Base-by-base conservation (phyloP, 2,113 vertebrate genomes). In the Tenebrosternarchus preto region DNA sequence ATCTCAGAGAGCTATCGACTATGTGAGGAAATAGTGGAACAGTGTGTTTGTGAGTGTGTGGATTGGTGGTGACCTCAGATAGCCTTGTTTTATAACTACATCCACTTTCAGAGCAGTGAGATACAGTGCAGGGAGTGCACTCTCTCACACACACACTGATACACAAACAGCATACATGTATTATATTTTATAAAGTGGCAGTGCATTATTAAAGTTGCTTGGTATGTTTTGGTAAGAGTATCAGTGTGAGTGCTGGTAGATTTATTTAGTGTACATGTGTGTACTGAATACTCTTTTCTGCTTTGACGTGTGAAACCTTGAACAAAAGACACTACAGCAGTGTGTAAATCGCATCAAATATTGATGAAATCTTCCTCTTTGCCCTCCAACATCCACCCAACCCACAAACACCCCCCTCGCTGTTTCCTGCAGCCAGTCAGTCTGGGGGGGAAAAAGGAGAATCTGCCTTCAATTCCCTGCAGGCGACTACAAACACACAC, bases 291-390 rank as follows among this genome's bases (percentile, higher is more conserved):
- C 17, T 22, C 16, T 3, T 7, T 64, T 61, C 22, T 27, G 12
- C 71, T 61, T 27, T 61, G n/a, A 73, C 61, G 27, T 70, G 36
- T 68, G 29, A 77, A 61, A 77, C 73, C 36, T 80, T 59, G 36
- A 84, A 73, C 68, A n/a, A n/a, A n/a, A n/a, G n/a, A n/a, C n/a
- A n/a, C n/a, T n/a, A n/a, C n/a, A n/a, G n/a, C n/a, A 66, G 60
- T 77, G 73, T 84, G 73, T 80, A 84, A 84, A 84, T 80, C 53
- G 73, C 82, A 84, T 84, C 25, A 81, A 81, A 77, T 76, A 77
- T 81, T 73, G 66, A 84, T 81, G 53, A 64, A 84, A 73, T 74
- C 60, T 66, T 15, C n/a, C n/a, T 66, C 46, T 43, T 31, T 73
- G 19, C 70, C 55, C 5, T 73, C 50, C 17, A 31, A 50, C 59